Evolutionary conservation across 2,888 invertebrate genomes (phyloP), one percentile per base, ranked within the genome.

Genomic region (Diogma glabrata): DNA sequence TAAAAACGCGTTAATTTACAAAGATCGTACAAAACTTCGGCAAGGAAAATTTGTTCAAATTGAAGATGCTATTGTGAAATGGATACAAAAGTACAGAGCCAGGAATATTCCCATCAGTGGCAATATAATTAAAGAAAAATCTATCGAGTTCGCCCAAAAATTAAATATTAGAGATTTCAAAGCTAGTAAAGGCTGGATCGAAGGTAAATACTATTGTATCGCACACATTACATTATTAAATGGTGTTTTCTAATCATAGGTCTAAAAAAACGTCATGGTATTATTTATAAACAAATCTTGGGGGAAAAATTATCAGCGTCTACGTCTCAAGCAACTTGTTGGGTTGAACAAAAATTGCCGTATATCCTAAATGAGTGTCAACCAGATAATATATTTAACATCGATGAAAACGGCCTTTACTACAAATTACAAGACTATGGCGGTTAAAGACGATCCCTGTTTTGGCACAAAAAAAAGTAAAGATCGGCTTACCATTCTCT

Each of bases 311-410:
- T n/a, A 7, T 7, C 33, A 10, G 33, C 33, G 4, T 33, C 33
- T 12, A 33, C 33, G 10, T 14, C 14, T 33, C 33, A 33, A 33
- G 33, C 12, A 12, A 10, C 33, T 14, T 7, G 33, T 33, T 33
- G 33, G 12, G 12, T 33, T 7, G n/a, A 33, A 33, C 33, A 7
- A n/a, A n/a, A n/a, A n/a, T n/a, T n/a, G n/a, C n/a, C n/a, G n/a
- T n/a, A n/a, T n/a, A n/a, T n/a, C n/a, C n/a, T n/a, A n/a, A n/a
- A n/a, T n/a, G n/a, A n/a, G n/a, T n/a, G n/a, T n/a, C n/a, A n/a
- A n/a, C n/a, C n/a, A n/a, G n/a, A 50, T 47, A 56, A 62, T 56
- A 58, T 60, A 55, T 62, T 59, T 49, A 58, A 59, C 57, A 58
- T 59, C 23, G 57, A 59, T 57, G 59, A 61, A 56, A 53, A 60